A percentile compares a stretch with the other conserved stretches of the same genome.
phyloP scores from a whole-genome alignment of 2,888 invertebrate species.

The Escarpia spicata region DNA sequence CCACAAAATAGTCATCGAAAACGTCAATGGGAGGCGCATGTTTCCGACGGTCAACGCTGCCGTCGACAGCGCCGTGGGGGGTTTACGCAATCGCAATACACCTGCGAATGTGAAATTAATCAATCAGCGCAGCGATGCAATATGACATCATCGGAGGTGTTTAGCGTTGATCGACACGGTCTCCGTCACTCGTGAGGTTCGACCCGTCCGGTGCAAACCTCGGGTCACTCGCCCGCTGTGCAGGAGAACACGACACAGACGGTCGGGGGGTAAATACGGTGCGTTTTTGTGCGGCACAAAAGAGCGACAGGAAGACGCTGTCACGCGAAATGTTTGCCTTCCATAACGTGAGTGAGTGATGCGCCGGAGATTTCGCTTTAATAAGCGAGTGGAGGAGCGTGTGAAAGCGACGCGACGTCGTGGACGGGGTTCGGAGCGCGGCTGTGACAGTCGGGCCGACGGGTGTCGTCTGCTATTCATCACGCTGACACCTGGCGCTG shows the following conservation, averaged over 20 bases:
- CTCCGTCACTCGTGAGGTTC: background rate
- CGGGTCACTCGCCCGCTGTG: background rate
- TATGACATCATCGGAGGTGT: background rate
- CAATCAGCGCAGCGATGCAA: background rate
- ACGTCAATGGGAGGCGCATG: background rate
- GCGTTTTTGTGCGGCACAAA: background rate
- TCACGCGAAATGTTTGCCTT: background rate
- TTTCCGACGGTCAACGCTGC: background rate
- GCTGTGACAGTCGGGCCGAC: background rate
- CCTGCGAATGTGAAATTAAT: background rate
- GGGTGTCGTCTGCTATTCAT: background rate
- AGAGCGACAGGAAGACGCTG: constrained; percentile 16
- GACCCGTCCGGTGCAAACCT: background rate
- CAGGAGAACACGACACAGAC: background rate
- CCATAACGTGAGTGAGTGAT: constrained; percentile 13
- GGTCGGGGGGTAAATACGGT: background rate
- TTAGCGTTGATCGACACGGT: background rate
- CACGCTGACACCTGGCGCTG: background rate
- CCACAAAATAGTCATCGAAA: background rate
- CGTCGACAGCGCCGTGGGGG: background rate
- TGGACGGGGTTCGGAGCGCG: background rate
- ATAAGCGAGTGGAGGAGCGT: background rate
- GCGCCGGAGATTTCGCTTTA: constrained; percentile 16
- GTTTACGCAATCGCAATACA: background rate
- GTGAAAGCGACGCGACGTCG: constrained; percentile 14